Evolutionary conservation across 2,888 invertebrate species (phyloP).

Genomic region (Cantharis rustica): DNA sequence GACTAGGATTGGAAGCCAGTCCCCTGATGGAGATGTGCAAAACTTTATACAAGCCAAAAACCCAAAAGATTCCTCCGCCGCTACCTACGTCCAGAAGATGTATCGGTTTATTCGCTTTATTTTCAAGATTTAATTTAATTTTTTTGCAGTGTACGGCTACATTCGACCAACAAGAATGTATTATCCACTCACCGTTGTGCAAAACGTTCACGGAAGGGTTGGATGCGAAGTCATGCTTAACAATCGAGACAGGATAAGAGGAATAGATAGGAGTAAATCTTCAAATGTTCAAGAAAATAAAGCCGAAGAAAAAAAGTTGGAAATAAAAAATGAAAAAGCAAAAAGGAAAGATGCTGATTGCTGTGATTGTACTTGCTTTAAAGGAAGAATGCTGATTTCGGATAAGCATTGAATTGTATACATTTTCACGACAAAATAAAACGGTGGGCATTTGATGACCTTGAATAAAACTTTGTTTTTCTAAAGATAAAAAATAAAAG

Average conservation of each 20-base stretch:
- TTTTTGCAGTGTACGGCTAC: conserved; percentile 22
- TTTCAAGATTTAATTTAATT: background rate
- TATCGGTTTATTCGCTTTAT: background rate
- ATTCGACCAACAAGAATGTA: conserved; percentile 21
- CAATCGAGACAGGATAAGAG: background rate
- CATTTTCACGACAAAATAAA: too few relatives aligned
- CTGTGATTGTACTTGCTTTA: background rate
- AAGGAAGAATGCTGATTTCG: background rate
- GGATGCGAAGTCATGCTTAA: conserved; percentile 11
- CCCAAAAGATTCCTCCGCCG: conserved; percentile 29
- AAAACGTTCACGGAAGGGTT: conserved; percentile 3
- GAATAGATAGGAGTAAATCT: background rate
- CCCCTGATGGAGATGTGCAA: conserved; percentile 2
- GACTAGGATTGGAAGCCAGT: background rate
- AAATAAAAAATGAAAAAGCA: background rate
- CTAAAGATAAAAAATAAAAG: too few relatives aligned
- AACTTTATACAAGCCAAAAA: conserved; percentile 18
- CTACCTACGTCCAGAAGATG: conserved; percentile 28
- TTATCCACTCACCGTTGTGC: conserved; percentile 10
- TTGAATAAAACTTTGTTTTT: too few relatives aligned
- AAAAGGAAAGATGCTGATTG: background rate
- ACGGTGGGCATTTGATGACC: too few relatives aligned
- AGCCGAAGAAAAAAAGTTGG: background rate
- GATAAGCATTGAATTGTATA: background rate
- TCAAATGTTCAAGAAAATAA: background rate